Conservation (phyloP, 2,113 vertebrate genomes). For the Dasyornis broadbenti region DNA sequence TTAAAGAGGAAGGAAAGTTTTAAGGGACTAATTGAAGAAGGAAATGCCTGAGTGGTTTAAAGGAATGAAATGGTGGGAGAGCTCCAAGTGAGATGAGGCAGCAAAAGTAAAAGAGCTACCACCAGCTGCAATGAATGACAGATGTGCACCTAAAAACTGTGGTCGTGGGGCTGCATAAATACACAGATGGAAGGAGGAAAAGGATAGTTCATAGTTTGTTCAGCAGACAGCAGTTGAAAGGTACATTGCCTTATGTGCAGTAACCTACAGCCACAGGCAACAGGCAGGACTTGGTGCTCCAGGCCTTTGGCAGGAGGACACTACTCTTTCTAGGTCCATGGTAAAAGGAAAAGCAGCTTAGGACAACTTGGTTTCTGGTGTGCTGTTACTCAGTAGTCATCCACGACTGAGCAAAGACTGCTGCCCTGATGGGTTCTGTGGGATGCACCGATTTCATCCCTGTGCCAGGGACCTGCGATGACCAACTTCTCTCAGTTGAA, state of each 20-base stretch:
- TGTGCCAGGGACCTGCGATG: neutral
- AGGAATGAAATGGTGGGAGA: constrained; percentile 22
- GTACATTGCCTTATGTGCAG: accelerated
- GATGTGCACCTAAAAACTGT: neutral
- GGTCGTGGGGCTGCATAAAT: neutral
- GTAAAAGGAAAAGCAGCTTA: neutral
- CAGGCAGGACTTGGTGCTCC: neutral
- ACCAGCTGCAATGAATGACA: neutral
- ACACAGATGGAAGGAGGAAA: neutral
- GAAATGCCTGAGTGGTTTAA: constrained; percentile 18
- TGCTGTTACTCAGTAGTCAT: neutral
- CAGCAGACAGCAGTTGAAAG: neutral
- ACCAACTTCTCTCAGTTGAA: neutral
- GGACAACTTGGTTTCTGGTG: neutral
- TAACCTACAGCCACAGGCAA: neutral
- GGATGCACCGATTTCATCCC: neutral
- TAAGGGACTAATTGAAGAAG: constrained; percentile 19
- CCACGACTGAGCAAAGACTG: accelerated
- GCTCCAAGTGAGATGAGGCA: constrained; percentile 34
- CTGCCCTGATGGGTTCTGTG: neutral
- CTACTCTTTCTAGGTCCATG: neutral
- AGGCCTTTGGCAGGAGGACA: neutral
- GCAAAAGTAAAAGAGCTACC: constrained; percentile 14
- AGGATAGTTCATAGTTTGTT: neutral
- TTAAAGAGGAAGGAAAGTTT: constrained; percentile 19